Evolutionary conservation across 2,888 invertebrate genomes (phyloP).

Genomic region (Caenorhabditis japonica): DNA sequence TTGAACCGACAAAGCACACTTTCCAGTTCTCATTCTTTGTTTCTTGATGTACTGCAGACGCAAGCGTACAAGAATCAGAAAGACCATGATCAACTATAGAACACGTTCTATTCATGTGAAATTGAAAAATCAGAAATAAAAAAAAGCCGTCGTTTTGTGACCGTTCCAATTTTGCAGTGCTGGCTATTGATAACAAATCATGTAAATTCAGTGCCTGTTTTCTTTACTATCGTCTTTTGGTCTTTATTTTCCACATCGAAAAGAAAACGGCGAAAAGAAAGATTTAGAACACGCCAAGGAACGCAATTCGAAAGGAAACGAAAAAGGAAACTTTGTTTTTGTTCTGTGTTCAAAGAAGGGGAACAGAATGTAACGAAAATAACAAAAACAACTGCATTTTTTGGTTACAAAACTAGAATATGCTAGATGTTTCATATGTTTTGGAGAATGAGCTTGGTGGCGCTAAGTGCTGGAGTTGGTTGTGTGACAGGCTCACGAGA

Average conservation of each 20-base stretch:
- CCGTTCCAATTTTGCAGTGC: no score
- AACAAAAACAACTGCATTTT: no score
- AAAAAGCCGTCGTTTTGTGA: no score
- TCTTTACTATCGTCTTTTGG: conserved; percentile 3
- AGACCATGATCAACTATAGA: neutral
- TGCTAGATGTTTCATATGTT: no score
- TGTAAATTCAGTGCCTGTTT: conserved; percentile 2
- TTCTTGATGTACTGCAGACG: conserved; percentile 42
- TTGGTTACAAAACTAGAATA: no score
- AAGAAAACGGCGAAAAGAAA: neutral
- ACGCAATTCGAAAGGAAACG: neutral
- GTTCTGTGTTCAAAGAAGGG: neutral
- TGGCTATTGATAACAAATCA: no score
- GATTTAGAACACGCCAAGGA: neutral
- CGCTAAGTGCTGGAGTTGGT: neutral
- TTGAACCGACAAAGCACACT: no score
- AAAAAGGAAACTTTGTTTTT: neutral
- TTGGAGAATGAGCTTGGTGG: neutral
- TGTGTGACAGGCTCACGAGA: neutral
- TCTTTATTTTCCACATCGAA: conserved; percentile 7
- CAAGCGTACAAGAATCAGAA: neutral
- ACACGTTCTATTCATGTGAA: conserved; percentile 30
- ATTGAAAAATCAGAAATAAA: neutral
- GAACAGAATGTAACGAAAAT: neutral
- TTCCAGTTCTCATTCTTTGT: no score